phyloP scores from a whole-genome alignment of 2,888 invertebrate species.

The Zaprionus bogoriensis region DNA sequence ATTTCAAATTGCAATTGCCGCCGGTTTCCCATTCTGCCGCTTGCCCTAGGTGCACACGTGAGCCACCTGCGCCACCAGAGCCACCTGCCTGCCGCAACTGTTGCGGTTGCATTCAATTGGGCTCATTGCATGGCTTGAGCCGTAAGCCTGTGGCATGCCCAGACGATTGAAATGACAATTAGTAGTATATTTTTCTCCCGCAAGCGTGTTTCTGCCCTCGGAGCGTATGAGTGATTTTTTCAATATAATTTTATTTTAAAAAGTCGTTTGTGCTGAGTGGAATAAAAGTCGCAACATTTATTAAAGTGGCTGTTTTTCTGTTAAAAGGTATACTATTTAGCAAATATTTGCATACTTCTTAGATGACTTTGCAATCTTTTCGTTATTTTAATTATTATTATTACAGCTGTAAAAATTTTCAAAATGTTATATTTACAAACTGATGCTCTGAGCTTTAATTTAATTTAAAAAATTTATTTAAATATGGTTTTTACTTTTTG shows the following conservation, averaged over 20 bases:
- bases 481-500: too few relatives aligned
- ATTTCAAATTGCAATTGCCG: constrained; percentile 55
- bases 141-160: constrained; percentile 13
- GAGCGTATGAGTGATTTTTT: constrained; percentile 41
- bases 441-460: too few relatives aligned
- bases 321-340: too few relatives aligned
- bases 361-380: neutral
- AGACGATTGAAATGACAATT: constrained; percentile 40
- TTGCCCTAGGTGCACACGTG: constrained; percentile 7
- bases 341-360: too few relatives aligned
- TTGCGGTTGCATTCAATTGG: constrained; percentile 18
- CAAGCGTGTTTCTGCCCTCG: too few relatives aligned
- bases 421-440: too few relatives aligned
- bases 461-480: too few relatives aligned
- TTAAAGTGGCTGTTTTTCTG: neutral
- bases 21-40: too few relatives aligned
- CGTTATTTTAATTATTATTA: neutral
- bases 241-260: neutral
- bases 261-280: too few relatives aligned
- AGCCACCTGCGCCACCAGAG: neutral
- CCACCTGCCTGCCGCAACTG: constrained; percentile 20
- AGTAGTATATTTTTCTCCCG: constrained; percentile 19
- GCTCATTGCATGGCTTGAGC: neutral
- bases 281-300: neutral
- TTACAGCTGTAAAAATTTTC: too few relatives aligned